phyloP scores from a whole-genome alignment of 2,888 invertebrate genomes.

The Choristoneura rosaceana region DNA sequence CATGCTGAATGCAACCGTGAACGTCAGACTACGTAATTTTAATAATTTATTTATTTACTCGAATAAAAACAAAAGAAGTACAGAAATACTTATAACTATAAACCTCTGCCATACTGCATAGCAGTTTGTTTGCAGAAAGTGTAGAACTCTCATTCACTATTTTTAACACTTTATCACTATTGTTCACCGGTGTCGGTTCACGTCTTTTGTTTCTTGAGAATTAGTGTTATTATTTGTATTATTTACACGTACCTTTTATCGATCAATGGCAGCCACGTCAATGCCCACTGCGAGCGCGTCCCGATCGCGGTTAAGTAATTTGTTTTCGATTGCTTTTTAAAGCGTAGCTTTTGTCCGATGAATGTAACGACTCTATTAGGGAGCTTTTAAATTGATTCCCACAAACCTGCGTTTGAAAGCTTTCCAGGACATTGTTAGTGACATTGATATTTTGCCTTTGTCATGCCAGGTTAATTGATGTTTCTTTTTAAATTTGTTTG shows the following conservation, averaged over 20 bases:
- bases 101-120: no score
- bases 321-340: constrained; percentile 63
- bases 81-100: no score
- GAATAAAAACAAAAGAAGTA: no score
- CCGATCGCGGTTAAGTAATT: constrained; percentile 64
- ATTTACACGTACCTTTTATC: neutral
- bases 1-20: no score
- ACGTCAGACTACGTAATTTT: no score
- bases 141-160: no score
- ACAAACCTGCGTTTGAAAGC: constrained; percentile 30
- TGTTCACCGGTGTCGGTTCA: no score
- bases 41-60: no score
- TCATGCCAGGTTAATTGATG: neutral
- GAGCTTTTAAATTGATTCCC: constrained; percentile 35
- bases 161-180: no score
- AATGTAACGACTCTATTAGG: constrained; percentile 29
- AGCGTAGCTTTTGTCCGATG: constrained; percentile 19
- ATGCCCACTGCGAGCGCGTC: constrained; percentile 41
- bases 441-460: constrained; percentile 14
- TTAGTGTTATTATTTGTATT: no score
- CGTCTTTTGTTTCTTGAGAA: no score
- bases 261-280: neutral
- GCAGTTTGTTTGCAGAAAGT: no score
- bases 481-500: constrained; percentile 14
- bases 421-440: constrained; percentile 46